Base-by-base conservation (phyloP, 2,113 vertebrate species). In the Aspiorhynchus laticeps region DNA sequence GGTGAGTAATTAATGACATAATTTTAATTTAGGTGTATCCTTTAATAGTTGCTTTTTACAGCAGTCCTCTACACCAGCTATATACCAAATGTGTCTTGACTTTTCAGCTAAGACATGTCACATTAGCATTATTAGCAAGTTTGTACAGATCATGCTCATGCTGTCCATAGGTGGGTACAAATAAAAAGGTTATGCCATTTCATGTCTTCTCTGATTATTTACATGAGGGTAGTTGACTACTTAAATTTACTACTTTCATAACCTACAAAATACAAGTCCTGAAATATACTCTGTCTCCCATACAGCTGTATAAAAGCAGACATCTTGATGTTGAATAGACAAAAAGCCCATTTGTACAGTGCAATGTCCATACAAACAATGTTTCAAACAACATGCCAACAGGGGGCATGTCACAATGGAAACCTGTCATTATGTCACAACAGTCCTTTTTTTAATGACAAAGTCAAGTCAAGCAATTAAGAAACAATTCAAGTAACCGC, bases 1-100 rank as follows among this genome's bases (percentile, higher is more conserved):
- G n/a, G n/a, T n/a, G n/a, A n/a, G n/a, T n/a, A n/a, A n/a, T n/a
- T n/a, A n/a, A n/a, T n/a, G n/a, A n/a, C n/a, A n/a, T n/a, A n/a
- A n/a, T n/a, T n/a, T n/a, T n/a, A n/a, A n/a, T n/a, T n/a, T n/a
- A n/a, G n/a, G n/a, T n/a, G n/a, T n/a, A n/a, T n/a, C n/a, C n/a
- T n/a, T 82, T 82, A 11, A 28, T 7, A 67, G 36, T 46, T 38
- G 78, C 38, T 76, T 8, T 76, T 74, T 41, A 41, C 9, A 10
- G 36, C 71, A 74, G 56, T 17, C 8, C 41, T 9, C 24, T 31
- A 67, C 38, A 43, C 4, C 63, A 33, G 63, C 26, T 24, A 24
- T 51, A 48, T 43, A 82, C 38, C 61, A 82, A 82, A 65, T 11
- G 17, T 33, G 48, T 78, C 76, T 78, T 53, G 26, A 78, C 28